phyloP scores from a whole-genome alignment of 2,113 vertebrate genomes.

The Sprattus sprattus region DNA sequence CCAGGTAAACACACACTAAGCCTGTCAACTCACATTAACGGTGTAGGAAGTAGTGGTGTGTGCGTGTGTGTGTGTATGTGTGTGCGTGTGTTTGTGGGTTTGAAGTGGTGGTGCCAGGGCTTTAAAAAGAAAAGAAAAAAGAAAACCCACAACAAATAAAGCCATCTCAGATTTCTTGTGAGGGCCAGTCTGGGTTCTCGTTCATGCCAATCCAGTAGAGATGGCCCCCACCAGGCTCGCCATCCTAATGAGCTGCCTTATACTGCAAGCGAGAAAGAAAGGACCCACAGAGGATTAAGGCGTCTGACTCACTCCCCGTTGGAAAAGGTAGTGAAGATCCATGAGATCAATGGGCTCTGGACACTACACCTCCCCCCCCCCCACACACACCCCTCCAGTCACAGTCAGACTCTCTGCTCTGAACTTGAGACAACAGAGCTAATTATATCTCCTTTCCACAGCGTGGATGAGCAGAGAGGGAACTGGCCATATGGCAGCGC shows the following conservation, averaged over 20 bases:
- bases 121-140: neutral
- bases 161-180: neutral
- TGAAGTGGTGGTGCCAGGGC: neutral
- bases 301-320: constrained; percentile 25
- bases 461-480: neutral
- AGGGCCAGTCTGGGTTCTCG: neutral
- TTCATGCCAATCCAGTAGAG: neutral
- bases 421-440: neutral
- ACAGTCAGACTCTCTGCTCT: neutral
- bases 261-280: neutral
- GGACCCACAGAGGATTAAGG: constrained; percentile 38
- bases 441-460: neutral
- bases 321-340: neutral
- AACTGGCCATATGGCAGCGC: neutral
- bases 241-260: constrained; percentile 39
- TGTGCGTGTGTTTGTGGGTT: neutral
- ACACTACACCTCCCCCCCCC: neutral
- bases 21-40: neutral
- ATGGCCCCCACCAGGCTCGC: neutral
- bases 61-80: neutral
- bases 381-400: neutral
- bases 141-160: neutral
- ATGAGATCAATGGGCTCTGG: constrained; percentile 24
- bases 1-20: neutral
- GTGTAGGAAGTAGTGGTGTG: neutral